Evolutionary conservation across 1,140 invertebrate species (phyloP), one percentile per base, ranked within the genome.

Genomic region (Cotesia chilonis): DNA sequence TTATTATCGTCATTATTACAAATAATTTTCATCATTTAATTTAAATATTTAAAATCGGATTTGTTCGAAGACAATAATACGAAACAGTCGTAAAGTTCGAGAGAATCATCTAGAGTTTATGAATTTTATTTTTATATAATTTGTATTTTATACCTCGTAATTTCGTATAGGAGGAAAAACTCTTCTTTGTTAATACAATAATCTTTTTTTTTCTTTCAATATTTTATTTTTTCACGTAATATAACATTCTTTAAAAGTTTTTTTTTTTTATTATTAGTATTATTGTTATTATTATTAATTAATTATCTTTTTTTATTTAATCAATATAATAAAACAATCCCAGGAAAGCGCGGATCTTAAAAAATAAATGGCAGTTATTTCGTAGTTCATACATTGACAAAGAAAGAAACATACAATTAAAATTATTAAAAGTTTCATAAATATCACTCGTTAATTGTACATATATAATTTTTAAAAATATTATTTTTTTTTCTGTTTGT

Each of bases 211-310:
- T 74, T 74, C 74, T 74, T 55, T 55, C 75, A 70, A 68, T 69
- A 78, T 79, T 74, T 70, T 74, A 78, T 74, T 77, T 73, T 64
- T 76, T 74, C 71, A 74, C 77, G 74, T 72, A 76, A 74, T 82
- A 82, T 81, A 85, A 83, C 80, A 85, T 82, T 81, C 77, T 77
- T 82, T 85, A 85, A 83, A 85, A 85, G 81, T 83, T 84, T 84
- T 17, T 57, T 14, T 14, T 17, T 41, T 68, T 4, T 12, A 10
- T 59, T 57, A 41, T 41, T 41, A 41, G 5, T 41, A 41, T 41
- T 41, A 41, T 41, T 41, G 4, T 41, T 41, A 41, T 41, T 41
- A 47, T 47, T 47, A 47, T 47, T 47, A 41, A 47, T 47, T 47
- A 47, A 47, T 47, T 47, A 47, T 47, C 7, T 66, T 64, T 57